phyloP scores from a whole-genome alignment of 1,140 invertebrate species.

The Drosophila melanica region DNA sequence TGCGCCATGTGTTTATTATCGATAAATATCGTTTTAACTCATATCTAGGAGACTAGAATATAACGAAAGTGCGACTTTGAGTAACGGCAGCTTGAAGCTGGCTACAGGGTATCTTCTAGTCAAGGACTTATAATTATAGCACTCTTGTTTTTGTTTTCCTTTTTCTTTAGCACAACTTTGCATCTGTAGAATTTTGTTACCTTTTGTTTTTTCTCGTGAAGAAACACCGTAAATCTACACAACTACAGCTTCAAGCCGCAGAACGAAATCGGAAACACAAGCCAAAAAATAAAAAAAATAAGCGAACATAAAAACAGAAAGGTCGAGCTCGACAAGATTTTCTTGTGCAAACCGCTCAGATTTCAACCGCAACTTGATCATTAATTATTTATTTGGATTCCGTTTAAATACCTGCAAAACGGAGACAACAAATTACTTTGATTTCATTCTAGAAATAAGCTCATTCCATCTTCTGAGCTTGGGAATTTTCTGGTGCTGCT shows the following conservation, averaged over 20 bases:
- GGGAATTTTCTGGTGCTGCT: slow-evolving; percentile 16
- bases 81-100: too few species aligned
- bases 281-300: neutral
- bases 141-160: neutral
- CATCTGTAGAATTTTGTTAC: slow-evolving; percentile 29
- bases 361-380: slow-evolving; percentile 36
- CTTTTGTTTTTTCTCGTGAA: slow-evolving; percentile 9
- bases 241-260: neutral
- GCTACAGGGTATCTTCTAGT: neutral
- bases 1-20: too few species aligned
- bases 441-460: slow-evolving; percentile 30
- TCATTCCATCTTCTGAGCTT: neutral
- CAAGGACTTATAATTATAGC: neutral
- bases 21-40: too few species aligned
- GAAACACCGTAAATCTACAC: neutral
- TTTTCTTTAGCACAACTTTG: slow-evolving; percentile 18
- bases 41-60: too few species aligned
- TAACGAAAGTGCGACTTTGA: too few species aligned
- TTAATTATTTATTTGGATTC: slow-evolving; percentile 48
- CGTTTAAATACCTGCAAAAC: slow-evolving; percentile 29
- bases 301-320: neutral
- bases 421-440: slow-evolving; percentile 35
- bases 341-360: slow-evolving; percentile 5
- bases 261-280: slow-evolving; percentile 9
- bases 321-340: neutral